These are phyloP conservation scores for Camptogramma bilineatum DNA, from an alignment of 2,888 invertebrate species.

Conservation along the genomic window DNA sequence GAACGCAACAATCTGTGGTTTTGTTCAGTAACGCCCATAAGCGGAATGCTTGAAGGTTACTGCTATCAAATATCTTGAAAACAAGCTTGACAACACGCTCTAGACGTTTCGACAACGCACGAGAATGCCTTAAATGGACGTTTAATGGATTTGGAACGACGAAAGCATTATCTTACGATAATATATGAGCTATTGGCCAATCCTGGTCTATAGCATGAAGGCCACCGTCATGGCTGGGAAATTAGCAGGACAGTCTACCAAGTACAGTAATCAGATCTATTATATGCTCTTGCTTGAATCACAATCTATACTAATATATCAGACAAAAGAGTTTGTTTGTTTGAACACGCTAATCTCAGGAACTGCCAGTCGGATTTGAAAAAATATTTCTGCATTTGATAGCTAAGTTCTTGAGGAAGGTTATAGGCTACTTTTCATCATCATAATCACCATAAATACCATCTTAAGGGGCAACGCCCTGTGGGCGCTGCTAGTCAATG, in stretches of 20 bases:
- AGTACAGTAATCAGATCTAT: neutral
- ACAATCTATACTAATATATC: no score
- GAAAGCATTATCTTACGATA: conserved; percentile 19
- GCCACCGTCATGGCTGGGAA: neutral
- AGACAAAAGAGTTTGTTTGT: no score
- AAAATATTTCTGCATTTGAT: no score
- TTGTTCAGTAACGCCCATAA: conserved; percentile 32
- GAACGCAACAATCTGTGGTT: conserved; percentile 19
- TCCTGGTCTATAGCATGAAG: neutral
- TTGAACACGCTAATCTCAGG: no score
- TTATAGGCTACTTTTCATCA: no score
- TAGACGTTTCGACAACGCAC: conserved; percentile 22
- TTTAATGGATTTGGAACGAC: conserved; percentile 11
- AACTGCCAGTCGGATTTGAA: no score
- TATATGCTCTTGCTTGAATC: no score
- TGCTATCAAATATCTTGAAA: conserved; percentile 33
- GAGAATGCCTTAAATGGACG: conserved; percentile 26
- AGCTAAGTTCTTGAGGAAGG: no score
- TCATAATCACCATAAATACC: no score
- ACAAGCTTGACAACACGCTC: conserved; percentile 31
- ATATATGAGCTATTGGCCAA: conserved; percentile 3
- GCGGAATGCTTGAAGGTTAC: conserved; percentile 36
- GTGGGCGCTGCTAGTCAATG: no score
- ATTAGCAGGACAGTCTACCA: neutral
- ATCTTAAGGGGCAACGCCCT: no score